Base-by-base conservation (phyloP, 1,140 invertebrate species). In the Atopsyche davidsoni region DNA sequence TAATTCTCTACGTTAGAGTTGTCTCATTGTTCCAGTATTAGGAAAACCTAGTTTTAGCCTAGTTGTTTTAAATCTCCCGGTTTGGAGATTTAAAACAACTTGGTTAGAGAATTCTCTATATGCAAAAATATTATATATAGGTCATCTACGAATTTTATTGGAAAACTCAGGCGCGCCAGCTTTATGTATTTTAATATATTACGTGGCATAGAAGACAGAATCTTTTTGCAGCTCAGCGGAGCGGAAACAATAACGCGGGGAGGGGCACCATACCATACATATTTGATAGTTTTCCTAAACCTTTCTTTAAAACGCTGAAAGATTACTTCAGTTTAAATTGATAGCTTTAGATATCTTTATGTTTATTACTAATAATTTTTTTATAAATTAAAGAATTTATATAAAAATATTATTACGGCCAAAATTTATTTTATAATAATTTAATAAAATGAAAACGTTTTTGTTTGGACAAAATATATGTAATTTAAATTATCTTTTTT, bases 121-220 rank as follows among this genome's bases (percentile, higher is more conserved):
- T 31, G 18, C 23, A 10, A 25, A 28, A 38, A 49, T 49, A n/a
- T n/a, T n/a, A n/a, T n/a, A n/a, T n/a, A 45, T 54, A 49, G 52
- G 46, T 54, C 52, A 54, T 54, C 52, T 49, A 22, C 32, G 46
- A 49, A 45, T 54, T 54, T 54, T 54, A 54, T 54, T 54, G 52
- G 51, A 54, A 54, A 54, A 49, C 52, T 54, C 34, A 18, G 45
- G 24, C 16, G 19, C 10, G 28, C 51, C 38, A 36, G 25, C 23
- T 39, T 47, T 53, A 47, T 54, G 46, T 54, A 49, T 49, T 49
- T 42, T 54, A 54, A 54, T 54, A 54, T 49, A 49, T 49, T 54
- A 54, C 52, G 52, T 54, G 52, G 52, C 31, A 49, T 13, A 49
- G 52, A 49, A 39, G 52, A 54, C 52, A 49, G 40, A 48, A 54